These are phyloP conservation scores for Andricus curvator DNA, from an alignment of 2,888 invertebrate genomes.

Conservation along the genomic window DNA sequence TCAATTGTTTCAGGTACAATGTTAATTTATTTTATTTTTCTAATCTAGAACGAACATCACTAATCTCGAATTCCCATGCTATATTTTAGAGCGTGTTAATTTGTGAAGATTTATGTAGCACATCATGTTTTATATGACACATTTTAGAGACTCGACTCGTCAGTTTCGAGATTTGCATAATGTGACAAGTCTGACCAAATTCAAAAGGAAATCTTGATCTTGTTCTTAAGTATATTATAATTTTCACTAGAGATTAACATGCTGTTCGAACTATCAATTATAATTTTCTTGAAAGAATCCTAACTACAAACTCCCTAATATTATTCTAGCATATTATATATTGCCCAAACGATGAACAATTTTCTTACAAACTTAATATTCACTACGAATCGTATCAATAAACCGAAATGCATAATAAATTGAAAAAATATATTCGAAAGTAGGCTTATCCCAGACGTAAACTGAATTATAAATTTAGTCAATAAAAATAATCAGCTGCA, in stretches of 20 bases:
- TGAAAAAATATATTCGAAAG: background rate
- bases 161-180: constrained; percentile 8
- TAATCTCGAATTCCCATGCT: background rate
- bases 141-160: background rate
- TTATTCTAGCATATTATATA: too few species aligned
- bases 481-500: background rate
- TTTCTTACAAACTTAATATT: background rate
- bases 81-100: background rate
- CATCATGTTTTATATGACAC: constrained; percentile 9
- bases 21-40: background rate
- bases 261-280: background rate
- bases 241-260: background rate
- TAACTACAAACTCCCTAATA: background rate
- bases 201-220: background rate
- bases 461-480: background rate
- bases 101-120: background rate
- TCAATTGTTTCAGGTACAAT: background rate
- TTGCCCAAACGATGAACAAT: background rate
- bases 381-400: background rate
- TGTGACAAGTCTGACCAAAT: background rate
- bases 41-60: background rate
- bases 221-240: background rate
- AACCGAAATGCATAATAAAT: background rate
- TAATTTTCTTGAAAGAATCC: background rate
- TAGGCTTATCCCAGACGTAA: background rate